These are phyloP conservation scores for Pristionchus japonicus DNA, from an alignment of 2,888 invertebrate species.

Conservation along the genomic window DNA sequence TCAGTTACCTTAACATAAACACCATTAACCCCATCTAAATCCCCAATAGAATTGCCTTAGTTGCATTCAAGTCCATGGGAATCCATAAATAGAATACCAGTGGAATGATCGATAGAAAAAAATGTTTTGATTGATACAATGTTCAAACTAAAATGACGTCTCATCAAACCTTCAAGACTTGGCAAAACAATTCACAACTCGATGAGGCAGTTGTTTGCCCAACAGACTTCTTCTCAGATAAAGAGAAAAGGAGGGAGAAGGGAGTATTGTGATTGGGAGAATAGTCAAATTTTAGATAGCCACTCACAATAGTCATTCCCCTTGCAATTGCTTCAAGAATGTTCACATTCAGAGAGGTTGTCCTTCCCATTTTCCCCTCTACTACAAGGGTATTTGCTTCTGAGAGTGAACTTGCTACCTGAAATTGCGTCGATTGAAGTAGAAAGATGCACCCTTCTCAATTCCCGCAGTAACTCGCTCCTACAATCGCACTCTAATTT, in stretches of 20 bases:
- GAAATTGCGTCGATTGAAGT: not conserved
- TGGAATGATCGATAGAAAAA: not conserved
- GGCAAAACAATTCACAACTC: not conserved
- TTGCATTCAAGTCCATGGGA: not conserved
- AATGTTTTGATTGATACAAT: not conserved
- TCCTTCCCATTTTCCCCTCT: not conserved
- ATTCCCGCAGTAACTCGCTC: not conserved
- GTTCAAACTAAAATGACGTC: not conserved
- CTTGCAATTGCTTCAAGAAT: conserved; percentile 9
- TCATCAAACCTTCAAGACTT: not conserved
- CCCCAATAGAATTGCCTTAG: not conserved
- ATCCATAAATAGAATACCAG: not conserved
- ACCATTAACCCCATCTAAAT: not conserved
- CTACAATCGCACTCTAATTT: not conserved
- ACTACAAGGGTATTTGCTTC: conserved; percentile 22
- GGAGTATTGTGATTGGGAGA: too few relatives aligned
- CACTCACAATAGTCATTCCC: conserved; percentile 25
- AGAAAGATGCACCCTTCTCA: not conserved
- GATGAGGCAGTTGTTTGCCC: not conserved
- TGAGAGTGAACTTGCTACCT: not conserved
- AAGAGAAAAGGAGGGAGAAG: not conserved
- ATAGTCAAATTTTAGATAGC: too few relatives aligned
- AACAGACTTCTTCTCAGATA: not conserved
- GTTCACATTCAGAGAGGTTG: not conserved
- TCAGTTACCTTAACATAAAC: conserved; percentile 12